phyloP scores from a whole-genome alignment of 2,113 vertebrate genomes.

The Leiothrix lutea region DNA sequence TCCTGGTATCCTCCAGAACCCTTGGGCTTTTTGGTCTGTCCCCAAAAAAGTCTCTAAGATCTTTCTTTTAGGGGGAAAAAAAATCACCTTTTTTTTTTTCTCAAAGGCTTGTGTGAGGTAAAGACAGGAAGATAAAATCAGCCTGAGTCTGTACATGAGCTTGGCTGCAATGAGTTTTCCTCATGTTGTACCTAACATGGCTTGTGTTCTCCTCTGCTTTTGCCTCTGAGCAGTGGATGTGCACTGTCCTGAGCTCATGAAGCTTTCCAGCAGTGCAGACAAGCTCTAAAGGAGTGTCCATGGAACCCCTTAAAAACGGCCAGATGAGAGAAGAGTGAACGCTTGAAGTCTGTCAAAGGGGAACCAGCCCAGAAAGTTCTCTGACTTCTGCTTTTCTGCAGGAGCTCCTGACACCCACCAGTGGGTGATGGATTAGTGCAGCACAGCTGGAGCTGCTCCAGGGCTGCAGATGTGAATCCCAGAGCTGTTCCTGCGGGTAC shows the following conservation, averaged over 20 bases:
- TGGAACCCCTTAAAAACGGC: neutral
- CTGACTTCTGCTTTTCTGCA: neutral
- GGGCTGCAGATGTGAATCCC: neutral
- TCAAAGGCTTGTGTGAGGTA: neutral
- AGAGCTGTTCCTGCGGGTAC: fast-evolving
- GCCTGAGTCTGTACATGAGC: neutral
- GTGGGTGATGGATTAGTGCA: neutral
- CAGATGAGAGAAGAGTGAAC: neutral
- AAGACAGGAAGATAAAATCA: neutral
- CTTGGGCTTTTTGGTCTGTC: neutral
- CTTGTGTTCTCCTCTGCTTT: neutral
- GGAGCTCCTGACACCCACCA: neutral
- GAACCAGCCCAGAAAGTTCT: neutral
- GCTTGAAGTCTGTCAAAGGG: constrained; percentile 25
- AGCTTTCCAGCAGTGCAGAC: constrained; percentile 52
- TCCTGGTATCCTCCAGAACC: neutral
- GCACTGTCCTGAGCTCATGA: constrained; percentile 18
- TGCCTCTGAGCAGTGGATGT: constrained; percentile 1
- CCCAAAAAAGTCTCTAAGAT: neutral
- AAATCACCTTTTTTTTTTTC: neutral
- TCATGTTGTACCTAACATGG: neutral
- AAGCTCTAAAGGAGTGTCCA: neutral
- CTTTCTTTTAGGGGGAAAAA: neutral
- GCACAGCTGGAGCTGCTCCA: neutral
- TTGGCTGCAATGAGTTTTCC: neutral